Evolutionary conservation across 1,140 invertebrate species (phyloP).

Genomic region (Drosophila navojoa): DNA sequence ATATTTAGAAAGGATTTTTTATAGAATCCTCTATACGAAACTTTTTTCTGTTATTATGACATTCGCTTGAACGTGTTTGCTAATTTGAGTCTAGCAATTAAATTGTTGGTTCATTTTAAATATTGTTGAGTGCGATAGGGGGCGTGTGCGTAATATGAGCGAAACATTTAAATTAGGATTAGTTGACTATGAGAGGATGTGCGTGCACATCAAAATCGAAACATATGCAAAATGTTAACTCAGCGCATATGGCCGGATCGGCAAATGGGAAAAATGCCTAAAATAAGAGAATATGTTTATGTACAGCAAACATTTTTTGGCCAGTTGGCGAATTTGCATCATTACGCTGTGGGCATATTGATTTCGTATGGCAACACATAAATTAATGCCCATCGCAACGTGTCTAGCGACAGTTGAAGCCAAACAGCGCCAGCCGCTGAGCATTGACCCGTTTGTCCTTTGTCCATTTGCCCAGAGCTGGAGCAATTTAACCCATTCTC

Average conservation of each 20-base stretch:
- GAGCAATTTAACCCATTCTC: neutral
- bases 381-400: conserved; percentile 55
- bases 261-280: neutral
- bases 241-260: conserved; percentile 20
- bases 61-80: conserved; percentile 21
- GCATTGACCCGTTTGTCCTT: conserved; percentile 26
- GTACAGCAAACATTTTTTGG: conserved; percentile 11
- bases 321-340: conserved; percentile 35
- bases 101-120: conserved; percentile 49
- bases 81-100: conserved; percentile 60
- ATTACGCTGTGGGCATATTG: conserved; percentile 57
- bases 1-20: conserved; percentile 52
- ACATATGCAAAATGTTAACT: conserved; percentile 54
- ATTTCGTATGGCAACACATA: conserved; percentile 49
- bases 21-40: conserved; percentile 74
- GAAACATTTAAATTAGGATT: conserved; percentile 74
- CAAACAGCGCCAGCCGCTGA: conserved; percentile 39
- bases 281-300: conserved; percentile 15
- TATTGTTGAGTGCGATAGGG: neutral
- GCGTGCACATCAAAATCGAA: conserved; percentile 61
- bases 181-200: conserved; percentile 46
- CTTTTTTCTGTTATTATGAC: conserved; percentile 15
- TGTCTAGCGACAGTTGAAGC: conserved; percentile 68
- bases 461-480: conserved; percentile 1
- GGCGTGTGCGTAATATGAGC: conserved; percentile 16